phyloP scores from a whole-genome alignment of 2,113 vertebrate species.

The Plectropomus leopardus region DNA sequence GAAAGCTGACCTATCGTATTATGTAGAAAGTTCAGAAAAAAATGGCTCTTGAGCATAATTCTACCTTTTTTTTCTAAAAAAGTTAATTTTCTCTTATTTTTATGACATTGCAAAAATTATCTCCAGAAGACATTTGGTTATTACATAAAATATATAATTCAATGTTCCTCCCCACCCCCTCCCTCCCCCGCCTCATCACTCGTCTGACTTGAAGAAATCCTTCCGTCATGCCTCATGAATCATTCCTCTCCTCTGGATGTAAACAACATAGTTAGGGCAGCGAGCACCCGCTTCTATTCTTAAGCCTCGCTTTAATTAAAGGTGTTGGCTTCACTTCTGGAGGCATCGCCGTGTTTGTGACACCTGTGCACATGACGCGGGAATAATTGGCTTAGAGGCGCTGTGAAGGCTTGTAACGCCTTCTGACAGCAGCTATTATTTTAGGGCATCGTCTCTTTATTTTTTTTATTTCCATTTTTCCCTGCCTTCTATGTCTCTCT shows the following conservation, averaged over 20 bases:
- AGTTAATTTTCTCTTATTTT: not conserved
- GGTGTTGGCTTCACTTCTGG: constrained; percentile 76
- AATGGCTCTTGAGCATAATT: constrained; percentile 15
- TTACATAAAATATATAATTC: not conserved
- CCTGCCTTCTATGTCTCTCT: constrained; percentile 30
- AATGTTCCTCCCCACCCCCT: not conserved
- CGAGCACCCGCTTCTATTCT: constrained; percentile 69
- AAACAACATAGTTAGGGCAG: constrained; percentile 45
- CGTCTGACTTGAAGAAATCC: constrained; percentile 1
- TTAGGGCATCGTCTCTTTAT: constrained; percentile 65
- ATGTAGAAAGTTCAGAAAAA: constrained; percentile 22
- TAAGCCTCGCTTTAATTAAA: constrained; percentile 82
- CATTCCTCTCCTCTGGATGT: constrained; percentile 43
- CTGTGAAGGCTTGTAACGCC: constrained; percentile 60
- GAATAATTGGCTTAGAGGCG: constrained; percentile 75
- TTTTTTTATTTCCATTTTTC: constrained; percentile 28
- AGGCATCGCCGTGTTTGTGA: constrained; percentile 63
- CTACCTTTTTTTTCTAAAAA: constrained; percentile 7
- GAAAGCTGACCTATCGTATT: constrained; percentile 46
- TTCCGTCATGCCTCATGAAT: constrained; percentile 41
- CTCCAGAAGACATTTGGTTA: not conserved
- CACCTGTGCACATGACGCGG: constrained; percentile 71
- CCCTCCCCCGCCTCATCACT: not conserved
- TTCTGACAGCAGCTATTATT: constrained; percentile 76
- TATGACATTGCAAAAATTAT: not conserved